Evolutionary conservation across 2,113 vertebrate genomes (phyloP), one percentile per base, ranked within the genome.

Genomic region (Hydrochoerus hydrochaeris): DNA sequence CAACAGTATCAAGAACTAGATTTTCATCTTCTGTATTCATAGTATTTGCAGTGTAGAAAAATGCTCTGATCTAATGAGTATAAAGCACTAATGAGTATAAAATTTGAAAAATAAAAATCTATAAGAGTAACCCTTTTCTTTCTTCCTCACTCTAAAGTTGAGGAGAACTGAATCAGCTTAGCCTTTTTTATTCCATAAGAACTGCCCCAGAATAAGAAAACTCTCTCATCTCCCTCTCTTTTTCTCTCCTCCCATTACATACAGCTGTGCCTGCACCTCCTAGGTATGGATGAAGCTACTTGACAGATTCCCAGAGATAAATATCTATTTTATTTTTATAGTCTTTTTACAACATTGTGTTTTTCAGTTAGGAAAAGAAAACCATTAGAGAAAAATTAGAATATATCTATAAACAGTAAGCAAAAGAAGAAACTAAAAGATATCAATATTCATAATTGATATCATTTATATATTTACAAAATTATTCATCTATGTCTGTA

Each of bases 331-430:
- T 71, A 71, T 65, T 65, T 5, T 65, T 38, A 71, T 71, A 19
- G 67, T 35, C 14, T 35, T 90, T 69, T 62, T 78, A 80, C 16
- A 24, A 35, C 7, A 54, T 78, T 81, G 35, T 28, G 71, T 84
- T 88, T 58, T 77, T 12, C 26, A 75, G 35, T 35, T 85, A 63
- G 20, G 52, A 85, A 89, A 94, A 93, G 69, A 80, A 58, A 22
- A 11, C 4, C 84, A 32, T 69, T 52, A 12, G n/a, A 87, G 80
- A 83, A 95, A 97, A 90, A 41, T n/a, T 80, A 80, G 13, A 89
- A 80, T 65, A 67, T 75, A 67, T 7, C 5, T n/a, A 46, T 80
- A 78, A 71, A 26, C 19, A 54, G 49, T 5, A 80, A 88, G 30
- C 17, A 85, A 24, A 7, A 62, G n/a, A 44, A 67, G 85, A 88